Evolutionary conservation across 1,140 invertebrate species (phyloP), one percentile per base, ranked within the genome.

Genomic region (Aphelenchoides besseyi): DNA sequence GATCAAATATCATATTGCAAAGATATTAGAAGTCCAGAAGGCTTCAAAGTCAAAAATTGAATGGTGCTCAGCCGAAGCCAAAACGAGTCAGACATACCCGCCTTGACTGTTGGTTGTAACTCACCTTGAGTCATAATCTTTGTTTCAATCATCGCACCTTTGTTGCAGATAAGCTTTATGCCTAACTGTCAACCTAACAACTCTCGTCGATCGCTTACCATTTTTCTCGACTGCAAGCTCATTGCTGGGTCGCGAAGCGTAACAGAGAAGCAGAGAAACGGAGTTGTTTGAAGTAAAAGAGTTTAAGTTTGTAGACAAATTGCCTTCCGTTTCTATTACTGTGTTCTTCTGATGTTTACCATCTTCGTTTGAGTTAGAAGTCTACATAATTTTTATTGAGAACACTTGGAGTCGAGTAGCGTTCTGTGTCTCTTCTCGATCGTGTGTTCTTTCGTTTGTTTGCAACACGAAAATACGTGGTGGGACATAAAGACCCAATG

Each of bases 111-210:
- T 48, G 41, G 41, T 12, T 48, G 41, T 12, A 48, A 48, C 41
- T 48, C 41, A 48, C 12, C 23, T 48, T 12, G 41, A 48, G 41
- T 48, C 41, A 48, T 48, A 48, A 48, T 48, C 41, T 48, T 48
- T 23, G 12, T 23, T 48, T 48, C 41, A 23, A 48, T 48, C 41
- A 48, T 48, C 41, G 41, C 41, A 48, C 41, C 41, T 48, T n/a
- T 48, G 41, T 48, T 48, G 41, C 41, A 48, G 41, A 48, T 48
- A 48, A 48, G 41, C 41, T 48, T 48, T 48, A 48, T 48, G 41
- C 41, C 41, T 48, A 48, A 48, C 41, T 48, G 41, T 48, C 41
- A 48, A 23, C 41, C 41, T 23, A 23, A 48, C 41, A 23, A 48
- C n/a, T n/a, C n/a, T n/a, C n/a, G 41, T 23, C 41, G 41, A 12